Evolutionary conservation across 2,113 vertebrate genomes (phyloP), one percentile per base, ranked within the genome.

Genomic region (Chamaetylas fuelleborni): DNA sequence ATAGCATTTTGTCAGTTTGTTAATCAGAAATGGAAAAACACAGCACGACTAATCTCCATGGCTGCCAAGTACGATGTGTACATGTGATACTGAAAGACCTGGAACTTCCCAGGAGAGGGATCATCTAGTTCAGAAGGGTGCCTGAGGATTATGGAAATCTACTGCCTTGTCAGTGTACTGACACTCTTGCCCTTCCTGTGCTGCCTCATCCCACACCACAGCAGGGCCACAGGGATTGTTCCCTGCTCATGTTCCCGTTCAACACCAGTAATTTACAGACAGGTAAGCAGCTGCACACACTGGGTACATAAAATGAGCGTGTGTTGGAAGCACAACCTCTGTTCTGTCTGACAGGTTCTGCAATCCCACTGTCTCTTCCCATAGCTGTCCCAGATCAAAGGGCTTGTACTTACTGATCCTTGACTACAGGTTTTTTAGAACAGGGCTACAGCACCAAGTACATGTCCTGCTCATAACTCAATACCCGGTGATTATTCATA

Each of bases 1-100:
- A 90, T 43, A 81, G 86, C 51, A 50, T 90, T 88, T 88, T 51
- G 67, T 83, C 40, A 48, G 43, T 69, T 80, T 93, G 64, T 73
- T 92, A 81, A 92, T 92, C 88, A 92, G 86, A 92, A 88, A 92
- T 92, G 94, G 95, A 97, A 96, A 97, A 97, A 78, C 69, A 96
- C 92, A 78, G 77, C 71, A 42, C 22, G 3, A 25, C 57, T 93
- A 24, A 81, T 86, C 64, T 60, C 64, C 33, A 34, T 19, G 33
- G 67, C 85, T 93, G 89, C 78, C 74, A 77, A 95, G 73, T 65
- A 57, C 90, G 82, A 90, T 29, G 72, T 64, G 88, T 60, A 36
- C 88, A 78, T 19, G 88, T 88, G 90, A 90, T 81, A 80, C n/a
- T 29, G 65, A 67, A 65, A 65, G 88, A 65, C 71, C 25, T 76